phyloP scores from a whole-genome alignment of 1,140 invertebrate species.

The Drosophila nannoptera region DNA sequence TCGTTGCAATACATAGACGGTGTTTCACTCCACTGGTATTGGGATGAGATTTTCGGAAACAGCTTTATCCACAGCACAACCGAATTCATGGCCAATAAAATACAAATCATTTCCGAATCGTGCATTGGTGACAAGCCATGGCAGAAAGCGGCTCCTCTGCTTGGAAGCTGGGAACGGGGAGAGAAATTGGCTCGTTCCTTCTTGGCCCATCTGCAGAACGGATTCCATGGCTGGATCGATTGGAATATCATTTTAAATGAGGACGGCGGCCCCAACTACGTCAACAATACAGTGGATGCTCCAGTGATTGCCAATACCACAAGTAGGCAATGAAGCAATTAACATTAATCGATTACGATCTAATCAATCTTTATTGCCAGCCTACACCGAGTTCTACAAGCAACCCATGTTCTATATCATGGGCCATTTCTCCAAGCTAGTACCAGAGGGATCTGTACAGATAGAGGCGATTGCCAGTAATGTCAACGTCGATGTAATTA shows the following conservation, averaged over 20 bases:
- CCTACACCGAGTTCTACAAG: conserved; percentile 87
- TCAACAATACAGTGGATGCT: conserved; percentile 87
- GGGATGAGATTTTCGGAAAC: conserved; percentile 81
- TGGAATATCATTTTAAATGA: conserved; percentile 91
- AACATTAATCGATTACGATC: too few relatives aligned
- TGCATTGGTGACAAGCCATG: conserved; percentile 82
- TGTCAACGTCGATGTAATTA: conserved; percentile 76
- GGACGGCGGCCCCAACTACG: conserved; percentile 90
- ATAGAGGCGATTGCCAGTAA: conserved; percentile 71
- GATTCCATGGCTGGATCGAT: conserved; percentile 89
- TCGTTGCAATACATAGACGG: conserved; percentile 86
- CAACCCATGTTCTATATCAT: conserved; percentile 94
- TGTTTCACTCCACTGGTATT: conserved; percentile 91
- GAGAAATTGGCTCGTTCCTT: conserved; percentile 81
- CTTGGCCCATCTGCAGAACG: conserved; percentile 85
- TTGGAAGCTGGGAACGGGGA: conserved; percentile 88
- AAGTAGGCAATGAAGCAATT: conserved; percentile 25
- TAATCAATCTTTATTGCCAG: conserved; percentile 27
- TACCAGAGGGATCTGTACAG: conserved; percentile 83
- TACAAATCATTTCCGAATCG: conserved; percentile 89
- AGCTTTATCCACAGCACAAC: conserved; percentile 81
- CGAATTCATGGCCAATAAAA: conserved; percentile 83
- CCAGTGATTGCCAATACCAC: conserved; percentile 86
- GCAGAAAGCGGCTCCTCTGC: conserved; percentile 63
- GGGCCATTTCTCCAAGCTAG: conserved; percentile 92